Conservation (phyloP, 2,888 invertebrate genomes). For the Blomia tropicalis region DNA sequence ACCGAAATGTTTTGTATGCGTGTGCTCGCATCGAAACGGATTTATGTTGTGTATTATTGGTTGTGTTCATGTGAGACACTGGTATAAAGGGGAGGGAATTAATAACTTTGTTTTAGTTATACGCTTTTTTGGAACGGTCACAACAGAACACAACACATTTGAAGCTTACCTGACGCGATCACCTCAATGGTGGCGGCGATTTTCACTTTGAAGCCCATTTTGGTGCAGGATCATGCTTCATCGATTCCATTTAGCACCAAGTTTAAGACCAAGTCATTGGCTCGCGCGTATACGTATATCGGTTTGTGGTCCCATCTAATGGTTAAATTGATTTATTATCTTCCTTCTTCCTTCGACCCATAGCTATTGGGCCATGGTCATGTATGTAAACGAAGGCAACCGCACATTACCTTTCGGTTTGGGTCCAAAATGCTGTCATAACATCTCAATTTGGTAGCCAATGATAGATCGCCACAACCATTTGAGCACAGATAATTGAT, state of each 20-base stretch:
- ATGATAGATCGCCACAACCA: background rate
- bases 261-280: background rate
- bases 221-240: constrained; percentile 6
- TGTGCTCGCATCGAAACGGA: too few relatives aligned
- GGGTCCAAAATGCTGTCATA: constrained; percentile 2
- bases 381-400: too few relatives aligned
- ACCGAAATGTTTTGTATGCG: too few relatives aligned
- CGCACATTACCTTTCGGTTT: too few relatives aligned
- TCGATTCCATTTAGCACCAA: constrained; percentile 3
- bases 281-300: background rate
- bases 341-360: background rate
- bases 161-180: too few relatives aligned
- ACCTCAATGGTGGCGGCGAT: too few relatives aligned
- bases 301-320: background rate
- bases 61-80: background rate
- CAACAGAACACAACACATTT: too few relatives aligned
- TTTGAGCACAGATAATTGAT: constrained; percentile 1
- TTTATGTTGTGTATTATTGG: too few relatives aligned
- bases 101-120: background rate
- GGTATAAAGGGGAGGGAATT: background rate
- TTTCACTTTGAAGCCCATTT: too few relatives aligned
- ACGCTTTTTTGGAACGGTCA: too few relatives aligned
- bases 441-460: constrained; percentile 13
- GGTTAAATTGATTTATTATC: constrained; percentile 12
- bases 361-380: too few relatives aligned